A percentile compares a stretch with the other conserved stretches of the same genome.
phyloP scores from a whole-genome alignment of 1,140 invertebrate species.

The Drosophila sucinea region DNA sequence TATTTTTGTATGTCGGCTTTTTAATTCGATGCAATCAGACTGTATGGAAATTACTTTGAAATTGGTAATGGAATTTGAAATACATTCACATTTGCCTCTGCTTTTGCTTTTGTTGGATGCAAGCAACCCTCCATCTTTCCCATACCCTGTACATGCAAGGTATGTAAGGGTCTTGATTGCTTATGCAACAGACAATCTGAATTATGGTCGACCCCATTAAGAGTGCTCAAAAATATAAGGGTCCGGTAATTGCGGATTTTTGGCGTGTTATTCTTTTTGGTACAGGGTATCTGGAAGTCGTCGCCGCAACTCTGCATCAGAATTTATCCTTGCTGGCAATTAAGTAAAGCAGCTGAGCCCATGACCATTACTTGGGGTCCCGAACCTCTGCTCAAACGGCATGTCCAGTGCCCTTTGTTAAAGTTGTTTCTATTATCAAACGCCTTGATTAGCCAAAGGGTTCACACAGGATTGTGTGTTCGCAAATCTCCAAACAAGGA shows the following conservation, averaged over 20 bases:
- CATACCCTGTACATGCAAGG: neutral
- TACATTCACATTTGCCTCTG: constrained; percentile 43
- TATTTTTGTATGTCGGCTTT: constrained; percentile 52
- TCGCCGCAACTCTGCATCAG: neutral
- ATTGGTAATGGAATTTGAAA: constrained; percentile 65
- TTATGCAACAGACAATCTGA: neutral
- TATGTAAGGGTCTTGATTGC: neutral
- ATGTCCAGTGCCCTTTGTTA: constrained; percentile 20
- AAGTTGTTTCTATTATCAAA: constrained; percentile 42
- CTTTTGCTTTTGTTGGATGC: constrained; percentile 17
- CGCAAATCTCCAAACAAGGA: constrained; percentile 4
- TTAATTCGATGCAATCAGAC: constrained; percentile 64
- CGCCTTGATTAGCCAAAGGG: constrained; percentile 45
- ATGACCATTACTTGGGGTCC: constrained; percentile 7
- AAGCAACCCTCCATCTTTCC: constrained; percentile 30
- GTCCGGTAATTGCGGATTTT: neutral
- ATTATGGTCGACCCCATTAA: neutral
- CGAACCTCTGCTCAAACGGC: neutral
- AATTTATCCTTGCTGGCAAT: constrained; percentile 32
- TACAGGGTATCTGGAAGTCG: neutral
- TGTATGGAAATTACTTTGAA: constrained; percentile 66
- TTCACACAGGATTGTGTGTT: constrained; percentile 20
- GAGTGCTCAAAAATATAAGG: no score
- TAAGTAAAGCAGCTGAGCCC: constrained; percentile 48
- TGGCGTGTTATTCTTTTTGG: neutral